Conservation (phyloP, 2,797 vertebrate species). For the Lepidocolaptes lacrymiger region DNA sequence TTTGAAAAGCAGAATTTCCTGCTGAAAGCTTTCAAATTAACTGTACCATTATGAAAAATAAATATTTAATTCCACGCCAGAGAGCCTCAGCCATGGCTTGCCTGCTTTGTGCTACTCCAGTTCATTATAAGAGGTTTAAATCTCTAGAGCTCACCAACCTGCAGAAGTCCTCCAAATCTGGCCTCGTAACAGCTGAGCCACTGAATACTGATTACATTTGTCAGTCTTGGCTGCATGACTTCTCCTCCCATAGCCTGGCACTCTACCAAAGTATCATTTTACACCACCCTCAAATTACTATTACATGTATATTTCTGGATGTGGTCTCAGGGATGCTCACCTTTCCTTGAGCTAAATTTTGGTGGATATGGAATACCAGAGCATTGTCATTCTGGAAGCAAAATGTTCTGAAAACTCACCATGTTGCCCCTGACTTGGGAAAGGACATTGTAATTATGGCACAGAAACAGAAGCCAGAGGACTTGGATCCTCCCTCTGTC, state of each 20-base stretch:
- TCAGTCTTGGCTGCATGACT: conserved; percentile 49
- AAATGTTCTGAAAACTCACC: neutral
- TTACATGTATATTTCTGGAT: neutral
- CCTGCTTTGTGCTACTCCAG: conserved; percentile 52
- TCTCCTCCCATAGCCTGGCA: conserved; percentile 44
- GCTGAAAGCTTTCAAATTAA: conserved; percentile 57
- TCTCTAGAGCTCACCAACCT: conserved; percentile 65
- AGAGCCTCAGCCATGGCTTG: conserved; percentile 23
- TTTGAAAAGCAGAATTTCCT: conserved; percentile 51
- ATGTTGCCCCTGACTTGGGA: neutral
- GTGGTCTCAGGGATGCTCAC: neutral
- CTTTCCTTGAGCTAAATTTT: neutral
- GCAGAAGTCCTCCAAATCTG: conserved; percentile 57
- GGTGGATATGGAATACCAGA: neutral
- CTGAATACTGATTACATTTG: conserved; percentile 55
- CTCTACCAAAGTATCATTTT: conserved; percentile 23
- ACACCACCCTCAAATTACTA: neutral
- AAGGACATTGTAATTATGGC: neutral
- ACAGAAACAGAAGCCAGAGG: conserved; percentile 1
- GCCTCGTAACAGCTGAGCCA: conserved; percentile 58
- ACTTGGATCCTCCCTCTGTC: conserved; percentile 23
- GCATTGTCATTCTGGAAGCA: neutral
- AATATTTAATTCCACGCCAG: conserved; percentile 64
- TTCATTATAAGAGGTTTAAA: conserved; percentile 58
- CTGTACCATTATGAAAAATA: conserved; percentile 61